Percentiles rank a stretch among this genome's conserved stretches.
These are phyloP conservation scores for Nasalis larvatus DNA, from an alignment of 2,113 vertebrate genomes.

Conservation along the genomic window DNA sequence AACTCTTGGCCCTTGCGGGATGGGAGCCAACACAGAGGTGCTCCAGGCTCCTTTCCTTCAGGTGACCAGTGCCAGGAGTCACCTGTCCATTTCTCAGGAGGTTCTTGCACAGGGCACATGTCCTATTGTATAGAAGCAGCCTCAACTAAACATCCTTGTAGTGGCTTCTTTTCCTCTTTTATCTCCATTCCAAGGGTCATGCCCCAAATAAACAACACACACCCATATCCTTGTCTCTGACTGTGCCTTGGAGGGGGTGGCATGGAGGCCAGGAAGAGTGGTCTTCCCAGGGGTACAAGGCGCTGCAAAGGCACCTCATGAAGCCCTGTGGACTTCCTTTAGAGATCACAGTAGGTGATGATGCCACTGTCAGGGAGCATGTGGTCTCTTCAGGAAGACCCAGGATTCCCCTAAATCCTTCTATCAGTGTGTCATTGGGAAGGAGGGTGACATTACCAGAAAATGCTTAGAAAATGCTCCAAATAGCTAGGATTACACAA, in stretches of 20 bases:
- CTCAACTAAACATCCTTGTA: fast-evolving
- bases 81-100: background rate
- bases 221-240: background rate
- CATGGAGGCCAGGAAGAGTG: background rate
- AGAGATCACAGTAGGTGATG: background rate
- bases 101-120: background rate
- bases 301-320: too few species aligned
- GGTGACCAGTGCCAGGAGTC: background rate
- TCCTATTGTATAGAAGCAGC: background rate
- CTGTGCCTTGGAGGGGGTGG: background rate
- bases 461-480: background rate
- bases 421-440: fast-evolving
- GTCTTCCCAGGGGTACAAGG: too few species aligned
- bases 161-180: background rate
- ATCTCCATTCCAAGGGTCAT: background rate
- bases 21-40: fast-evolving
- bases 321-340: background rate
- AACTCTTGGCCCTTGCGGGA: background rate
- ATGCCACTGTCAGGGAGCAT: background rate
- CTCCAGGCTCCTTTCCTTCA: background rate
- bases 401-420: background rate
- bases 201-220: background rate
- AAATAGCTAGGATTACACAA: background rate
- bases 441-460: background rate
- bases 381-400: background rate